These are phyloP conservation scores for Capitulum mitella DNA, from an alignment of 2,888 invertebrate species.

Conservation along the genomic window DNA sequence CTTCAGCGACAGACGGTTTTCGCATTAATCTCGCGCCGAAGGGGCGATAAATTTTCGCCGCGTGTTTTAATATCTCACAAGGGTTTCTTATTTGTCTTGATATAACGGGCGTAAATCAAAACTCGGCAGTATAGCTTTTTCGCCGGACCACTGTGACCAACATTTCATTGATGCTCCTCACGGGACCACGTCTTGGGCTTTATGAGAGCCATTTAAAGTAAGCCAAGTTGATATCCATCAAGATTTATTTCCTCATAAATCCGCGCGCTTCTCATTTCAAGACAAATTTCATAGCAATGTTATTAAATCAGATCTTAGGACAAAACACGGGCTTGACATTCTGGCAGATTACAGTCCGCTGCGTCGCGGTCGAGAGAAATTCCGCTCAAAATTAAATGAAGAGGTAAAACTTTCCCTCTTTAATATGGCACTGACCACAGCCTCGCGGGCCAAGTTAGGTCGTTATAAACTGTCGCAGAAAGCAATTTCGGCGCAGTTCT, in stretches of 20 bases:
- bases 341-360: neutral
- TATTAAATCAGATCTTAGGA: conserved; percentile 17
- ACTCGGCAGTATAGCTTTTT: conserved; percentile 6
- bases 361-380: neutral
- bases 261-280: conserved; percentile 17
- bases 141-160: conserved; percentile 11
- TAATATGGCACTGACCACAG: neutral
- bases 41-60: neutral
- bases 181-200: conserved; percentile 19
- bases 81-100: conserved; percentile 18
- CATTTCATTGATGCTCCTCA: conserved; percentile 10
- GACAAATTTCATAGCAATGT: conserved; percentile 21
- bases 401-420: neutral
- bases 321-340: neutral
- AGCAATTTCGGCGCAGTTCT: conserved; percentile 11
- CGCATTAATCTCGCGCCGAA: neutral
- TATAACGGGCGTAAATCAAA: conserved; percentile 24
- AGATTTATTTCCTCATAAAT: conserved; percentile 20
- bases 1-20: too few species aligned
- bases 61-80: neutral
- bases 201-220: conserved; percentile 24
- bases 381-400: conserved; percentile 5
- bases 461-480: conserved; percentile 2
- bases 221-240: conserved; percentile 25
- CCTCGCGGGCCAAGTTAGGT: neutral